Evolutionary conservation across 1,140 invertebrate genomes (phyloP), one percentile per base, ranked within the genome.

Genomic region (Drosophila teissieri): DNA sequence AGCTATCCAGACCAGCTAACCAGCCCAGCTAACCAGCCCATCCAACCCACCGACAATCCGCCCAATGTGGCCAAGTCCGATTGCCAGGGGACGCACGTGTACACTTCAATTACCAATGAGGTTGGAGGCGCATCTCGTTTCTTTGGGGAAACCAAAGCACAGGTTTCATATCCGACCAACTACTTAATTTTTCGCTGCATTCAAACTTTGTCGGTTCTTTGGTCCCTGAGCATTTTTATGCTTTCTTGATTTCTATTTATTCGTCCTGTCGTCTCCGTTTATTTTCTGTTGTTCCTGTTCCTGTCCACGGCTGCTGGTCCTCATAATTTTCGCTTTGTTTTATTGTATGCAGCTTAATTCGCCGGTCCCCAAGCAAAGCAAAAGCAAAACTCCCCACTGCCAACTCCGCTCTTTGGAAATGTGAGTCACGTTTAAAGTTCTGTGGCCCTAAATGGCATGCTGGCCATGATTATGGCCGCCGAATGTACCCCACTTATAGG

Each of bases 391-490:
- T 37, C 11, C n/a, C 19, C 15, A 8, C 2, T 1, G 10, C 34
- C 46, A n/a, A 2, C 12, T 22, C 12, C 24, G n/a, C n/a, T 24
- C 15, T 19, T 27, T 83, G 80, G 51, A 84, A 83, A 88, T 88
- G 80, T 89, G 67, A 88, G 84, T 89, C 83, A 88, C 83, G 84
- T 88, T 83, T 73, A 83, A 83, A 88, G 84, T 80, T 88, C 7
- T 49, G 79, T 64, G 60, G 46, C 79, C 83, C 51, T 86, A 83
- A 83, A 86, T 79, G 84, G 82, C 64, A 60, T 39, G 73, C 63
- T 51, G 40, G 40, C 49, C 73, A 52, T 69, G 68, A 70, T 70
- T 70, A 57, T 76, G 55, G 68, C 42, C 40, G 58, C 45, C n/a
- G 51, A 49, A 39, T 45, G 27, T 39, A 39, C 39, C 27, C 62